Evolutionary conservation across 2,888 invertebrate species (phyloP).

Genomic region (Tridacna gigas): DNA sequence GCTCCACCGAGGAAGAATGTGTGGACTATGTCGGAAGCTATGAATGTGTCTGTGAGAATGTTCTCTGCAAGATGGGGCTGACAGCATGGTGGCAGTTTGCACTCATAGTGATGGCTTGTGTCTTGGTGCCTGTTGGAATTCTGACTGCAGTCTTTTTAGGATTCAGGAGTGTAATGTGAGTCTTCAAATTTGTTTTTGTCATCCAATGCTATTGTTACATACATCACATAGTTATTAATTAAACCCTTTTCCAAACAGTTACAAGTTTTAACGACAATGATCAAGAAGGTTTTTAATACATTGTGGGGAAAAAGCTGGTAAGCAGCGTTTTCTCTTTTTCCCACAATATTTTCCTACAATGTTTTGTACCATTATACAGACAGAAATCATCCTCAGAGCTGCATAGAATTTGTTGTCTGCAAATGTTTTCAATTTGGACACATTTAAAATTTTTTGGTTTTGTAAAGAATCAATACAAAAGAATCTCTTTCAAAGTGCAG

Average conservation of each 20-base stretch:
- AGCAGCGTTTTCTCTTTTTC: neutral
- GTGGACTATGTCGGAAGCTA: slow-evolving; percentile 35
- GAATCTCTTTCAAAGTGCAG: no score
- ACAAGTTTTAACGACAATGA: neutral
- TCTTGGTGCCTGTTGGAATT: neutral
- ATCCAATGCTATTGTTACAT: neutral
- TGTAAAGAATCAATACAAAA: no score
- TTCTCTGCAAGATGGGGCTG: slow-evolving; percentile 34
- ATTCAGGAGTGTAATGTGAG: slow-evolving; percentile 8
- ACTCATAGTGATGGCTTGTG: slow-evolving; percentile 1
- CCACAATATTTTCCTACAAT: neutral
- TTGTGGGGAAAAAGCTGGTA: neutral
- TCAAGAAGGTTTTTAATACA: neutral
- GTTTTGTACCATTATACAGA: neutral
- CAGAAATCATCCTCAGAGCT: neutral
- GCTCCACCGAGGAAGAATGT: slow-evolving; percentile 35
- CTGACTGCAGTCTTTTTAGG: neutral
- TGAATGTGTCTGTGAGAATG: slow-evolving; percentile 41
- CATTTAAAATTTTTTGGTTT: no score
- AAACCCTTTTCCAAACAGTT: neutral
- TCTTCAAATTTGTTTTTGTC: neutral
- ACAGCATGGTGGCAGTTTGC: slow-evolving; percentile 44
- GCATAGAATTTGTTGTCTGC: neutral
- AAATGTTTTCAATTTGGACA: neutral
- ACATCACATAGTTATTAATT: neutral